Evolutionary conservation across 2,797 vertebrate species (phyloP).

Genomic region (Nothura maculosa): DNA sequence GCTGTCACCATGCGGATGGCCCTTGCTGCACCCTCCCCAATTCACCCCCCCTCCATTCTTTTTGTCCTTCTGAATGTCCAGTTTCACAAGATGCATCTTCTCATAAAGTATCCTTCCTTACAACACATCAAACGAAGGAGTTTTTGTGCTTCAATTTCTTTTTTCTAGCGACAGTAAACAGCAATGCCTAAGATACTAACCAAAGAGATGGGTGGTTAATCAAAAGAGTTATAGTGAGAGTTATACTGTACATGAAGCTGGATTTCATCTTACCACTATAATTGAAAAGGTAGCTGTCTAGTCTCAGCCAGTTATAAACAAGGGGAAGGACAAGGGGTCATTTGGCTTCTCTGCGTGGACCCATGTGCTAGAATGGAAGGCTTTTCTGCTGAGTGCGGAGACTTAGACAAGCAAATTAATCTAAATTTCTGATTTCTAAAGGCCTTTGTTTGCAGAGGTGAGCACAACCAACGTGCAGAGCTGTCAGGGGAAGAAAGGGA

Average conservation of each 20-base stretch:
- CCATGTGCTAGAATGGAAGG: not conserved
- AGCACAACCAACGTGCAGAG: not conserved
- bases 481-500: not conserved
- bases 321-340: not conserved
- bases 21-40: too few species aligned
- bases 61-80: not conserved
- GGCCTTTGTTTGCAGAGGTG: not conserved
- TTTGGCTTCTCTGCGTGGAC: not conserved
- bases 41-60: too few species aligned
- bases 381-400: not conserved
- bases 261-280: not conserved
- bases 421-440: not conserved
- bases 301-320: not conserved
- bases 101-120: not conserved
- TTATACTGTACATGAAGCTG: not conserved
- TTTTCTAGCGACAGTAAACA: not conserved
- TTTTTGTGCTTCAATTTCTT: not conserved
- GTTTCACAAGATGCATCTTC: not conserved
- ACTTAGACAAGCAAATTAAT: not conserved
- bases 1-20: not conserved
- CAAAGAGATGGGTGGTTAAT: not conserved
- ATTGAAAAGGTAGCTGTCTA: fast-evolving
- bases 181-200: not conserved
- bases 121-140: not conserved
- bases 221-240: not conserved